Conservation (phyloP, 2,797 vertebrate genomes). For the Fratercula arctica region DNA sequence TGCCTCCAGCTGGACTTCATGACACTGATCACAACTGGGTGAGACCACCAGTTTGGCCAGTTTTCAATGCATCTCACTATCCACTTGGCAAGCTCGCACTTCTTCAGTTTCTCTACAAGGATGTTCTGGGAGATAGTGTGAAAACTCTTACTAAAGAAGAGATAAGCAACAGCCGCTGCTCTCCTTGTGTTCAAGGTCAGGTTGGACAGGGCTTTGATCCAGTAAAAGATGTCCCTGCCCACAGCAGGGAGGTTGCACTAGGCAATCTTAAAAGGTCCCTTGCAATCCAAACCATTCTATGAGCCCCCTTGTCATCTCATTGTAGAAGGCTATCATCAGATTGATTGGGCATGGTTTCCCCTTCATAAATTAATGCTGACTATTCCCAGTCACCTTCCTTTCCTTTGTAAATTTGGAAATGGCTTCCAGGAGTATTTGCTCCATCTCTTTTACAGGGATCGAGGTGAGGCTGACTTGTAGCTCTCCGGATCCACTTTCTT, state of each 20-base stretch:
- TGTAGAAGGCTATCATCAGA: not conserved
- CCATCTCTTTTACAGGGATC: too few relatives aligned
- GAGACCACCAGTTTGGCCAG: too few relatives aligned
- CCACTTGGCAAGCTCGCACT: not conserved
- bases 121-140: not conserved
- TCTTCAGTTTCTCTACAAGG: not conserved
- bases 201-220: not conserved
- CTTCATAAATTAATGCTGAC: not conserved
- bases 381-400: not conserved
- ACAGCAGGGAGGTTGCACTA: too few relatives aligned
- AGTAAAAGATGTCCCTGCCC: not conserved
- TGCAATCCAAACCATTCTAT: not conserved
- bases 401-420: not conserved
- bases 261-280: not conserved
- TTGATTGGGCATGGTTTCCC: not conserved
- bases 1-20: not conserved
- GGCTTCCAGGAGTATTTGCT: not conserved
- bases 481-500: not conserved
- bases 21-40: not conserved
- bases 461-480: not conserved
- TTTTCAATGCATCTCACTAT: not conserved
- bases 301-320: not conserved
- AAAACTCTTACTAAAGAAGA: not conserved
- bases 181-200: not conserved
- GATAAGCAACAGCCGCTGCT: not conserved